Evolutionary conservation across 2,888 invertebrate species (phyloP), one percentile per base, ranked within the genome.

Genomic region (Neocrepidodera transversa): DNA sequence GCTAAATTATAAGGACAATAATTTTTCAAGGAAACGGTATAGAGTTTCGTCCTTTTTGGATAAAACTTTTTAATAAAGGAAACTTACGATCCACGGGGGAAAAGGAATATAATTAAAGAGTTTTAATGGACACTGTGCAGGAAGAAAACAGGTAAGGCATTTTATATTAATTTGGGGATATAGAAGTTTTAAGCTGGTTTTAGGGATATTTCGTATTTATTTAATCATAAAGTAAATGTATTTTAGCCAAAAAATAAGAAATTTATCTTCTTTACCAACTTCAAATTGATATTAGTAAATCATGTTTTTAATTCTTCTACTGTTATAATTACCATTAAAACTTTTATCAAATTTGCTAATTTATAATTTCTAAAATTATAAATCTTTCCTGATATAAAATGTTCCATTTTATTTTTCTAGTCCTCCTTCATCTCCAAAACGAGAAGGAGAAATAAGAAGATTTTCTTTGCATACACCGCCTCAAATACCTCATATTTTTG

Each of bases 81-180:
- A 71, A 68, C 67, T 69, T 65, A 73, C 67, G 66, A 70, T 66
- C 56, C 71, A 59, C 71, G 17, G 36, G 54, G 36, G 28, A 43
- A 43, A 65, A 64, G 66, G 68, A 69, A 72, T 70, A 74, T 73
- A 76, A 77, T 76, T 75, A 74, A 72, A 69, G 69, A 63, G 43
- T 68, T 71, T 71, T 73, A 75, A 77, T 76, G 76, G 76, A 77
- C 72, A 74, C 72, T 50, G 72, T 75, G 66, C 69, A 73, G 50
- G 77, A 76, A 68, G 76, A 76, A 71, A 74, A 68, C 66, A 72
- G 72, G 75, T 75, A 70, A 69, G 71, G 53, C 36, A 55, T 66
- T 63, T 68, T 67, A 67, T 63, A 60, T 56, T 66, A 62, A 67
- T 68, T 67, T 64, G 48, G 60, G 56, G 30, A 48, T 48, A 45